A percentile compares a stretch with the other conserved stretches of the same genome.
phyloP scores from a whole-genome alignment of 2,113 vertebrate genomes.

The Nesogale talazaci region DNA sequence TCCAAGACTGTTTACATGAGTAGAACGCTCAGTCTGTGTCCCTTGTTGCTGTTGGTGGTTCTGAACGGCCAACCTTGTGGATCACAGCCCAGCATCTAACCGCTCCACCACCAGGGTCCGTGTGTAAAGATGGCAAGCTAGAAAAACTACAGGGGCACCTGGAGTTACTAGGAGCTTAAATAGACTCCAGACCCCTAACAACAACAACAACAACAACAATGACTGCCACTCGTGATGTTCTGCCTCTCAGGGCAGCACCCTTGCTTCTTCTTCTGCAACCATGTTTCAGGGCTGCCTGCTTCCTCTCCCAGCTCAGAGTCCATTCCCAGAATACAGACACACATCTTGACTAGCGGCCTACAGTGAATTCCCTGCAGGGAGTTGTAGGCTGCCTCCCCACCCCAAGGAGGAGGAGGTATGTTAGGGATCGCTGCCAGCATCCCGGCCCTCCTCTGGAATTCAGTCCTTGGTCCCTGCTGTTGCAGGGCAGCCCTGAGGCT shows the following conservation, averaged over 20 bases:
- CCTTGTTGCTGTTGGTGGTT: too few species aligned
- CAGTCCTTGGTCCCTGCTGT: too few species aligned
- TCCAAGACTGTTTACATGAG: too few species aligned
- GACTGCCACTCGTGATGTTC: not conserved
- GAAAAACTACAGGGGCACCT: not conserved
- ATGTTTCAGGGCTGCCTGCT: not conserved
- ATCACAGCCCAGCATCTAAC: too few species aligned
- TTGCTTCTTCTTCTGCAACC: not conserved
- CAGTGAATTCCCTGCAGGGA: not conserved
- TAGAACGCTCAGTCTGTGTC: too few species aligned
- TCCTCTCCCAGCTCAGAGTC: not conserved
- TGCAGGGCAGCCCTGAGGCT: not conserved
- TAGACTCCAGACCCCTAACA: not conserved
- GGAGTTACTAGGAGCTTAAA: not conserved
- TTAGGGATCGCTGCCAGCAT: not conserved
- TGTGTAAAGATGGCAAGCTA: not conserved
- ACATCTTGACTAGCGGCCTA: not conserved
- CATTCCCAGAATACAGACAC: conserved; percentile 14
- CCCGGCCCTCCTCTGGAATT: not conserved
- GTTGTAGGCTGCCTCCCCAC: not conserved
- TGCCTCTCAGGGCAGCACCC: not conserved
- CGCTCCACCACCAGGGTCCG: too few species aligned
- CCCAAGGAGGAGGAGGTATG: not conserved
- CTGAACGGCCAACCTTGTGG: too few species aligned
- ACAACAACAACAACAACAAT: not conserved